Conservation (phyloP, 2,888 invertebrate species). For the Ephialtes manifestator region DNA sequence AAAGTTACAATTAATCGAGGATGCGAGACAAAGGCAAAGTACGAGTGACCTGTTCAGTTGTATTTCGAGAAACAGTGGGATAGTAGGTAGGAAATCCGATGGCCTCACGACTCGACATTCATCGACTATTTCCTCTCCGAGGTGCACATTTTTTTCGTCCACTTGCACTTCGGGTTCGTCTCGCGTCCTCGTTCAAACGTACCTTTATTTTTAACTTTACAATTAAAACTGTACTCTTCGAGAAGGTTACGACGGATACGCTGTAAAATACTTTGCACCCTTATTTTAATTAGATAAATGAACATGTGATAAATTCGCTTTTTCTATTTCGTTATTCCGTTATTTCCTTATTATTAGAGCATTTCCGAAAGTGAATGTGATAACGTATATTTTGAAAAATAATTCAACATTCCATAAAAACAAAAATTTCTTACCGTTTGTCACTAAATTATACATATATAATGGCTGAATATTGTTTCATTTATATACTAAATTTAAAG, state of each 20-base stretch:
- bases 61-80: constrained; percentile 4
- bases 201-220: background rate
- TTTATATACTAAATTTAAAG: too few relatives aligned
- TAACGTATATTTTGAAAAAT: too few relatives aligned
- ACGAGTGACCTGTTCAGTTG: background rate
- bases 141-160: background rate
- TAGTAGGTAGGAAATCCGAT: background rate
- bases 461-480: too few relatives aligned
- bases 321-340: too few relatives aligned
- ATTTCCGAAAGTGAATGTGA: too few relatives aligned
- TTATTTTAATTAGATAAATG: too few relatives aligned
- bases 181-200: background rate
- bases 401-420: too few relatives aligned
- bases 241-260: background rate
- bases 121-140: background rate
- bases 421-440: too few relatives aligned
- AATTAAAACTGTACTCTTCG: background rate
- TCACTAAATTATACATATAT: too few relatives aligned
- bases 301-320: too few relatives aligned
- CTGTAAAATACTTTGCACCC: too few relatives aligned
- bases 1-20: background rate
- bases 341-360: too few relatives aligned
- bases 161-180: background rate
- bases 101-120: background rate
- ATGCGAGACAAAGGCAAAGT: background rate